Percentiles rank a stretch among this genome's conserved stretches.
These are phyloP conservation scores for Clamator glandarius DNA, from an alignment of 2,797 vertebrate genomes.

Conservation along the genomic window DNA sequence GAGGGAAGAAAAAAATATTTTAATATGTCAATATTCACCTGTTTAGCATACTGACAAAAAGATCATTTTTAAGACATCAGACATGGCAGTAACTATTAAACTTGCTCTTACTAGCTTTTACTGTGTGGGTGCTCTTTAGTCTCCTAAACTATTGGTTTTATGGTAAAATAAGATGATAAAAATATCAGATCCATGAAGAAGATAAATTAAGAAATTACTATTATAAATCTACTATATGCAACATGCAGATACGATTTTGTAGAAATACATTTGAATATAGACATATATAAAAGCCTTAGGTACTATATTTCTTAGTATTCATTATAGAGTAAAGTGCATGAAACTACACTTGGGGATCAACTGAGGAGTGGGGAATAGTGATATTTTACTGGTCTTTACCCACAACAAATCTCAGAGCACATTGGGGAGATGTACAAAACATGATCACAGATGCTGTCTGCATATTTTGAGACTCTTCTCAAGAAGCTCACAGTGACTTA, in stretches of 20 bases:
- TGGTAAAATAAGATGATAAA: constrained; percentile 25
- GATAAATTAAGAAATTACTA: constrained; percentile 30
- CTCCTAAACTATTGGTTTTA: constrained; percentile 50
- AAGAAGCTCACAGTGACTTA: background rate
- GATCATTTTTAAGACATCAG: constrained; percentile 45
- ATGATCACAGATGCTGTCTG: background rate
- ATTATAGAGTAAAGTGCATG: background rate
- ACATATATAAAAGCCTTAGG: background rate
- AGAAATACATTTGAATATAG: background rate
- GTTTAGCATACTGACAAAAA: constrained; percentile 53
- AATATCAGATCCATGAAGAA: constrained; percentile 32
- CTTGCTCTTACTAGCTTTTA: constrained; percentile 50
- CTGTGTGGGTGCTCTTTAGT: constrained; percentile 60
- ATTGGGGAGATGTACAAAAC: background rate
- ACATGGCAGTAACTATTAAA: constrained; percentile 34
- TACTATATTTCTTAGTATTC: background rate
- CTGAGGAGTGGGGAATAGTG: background rate
- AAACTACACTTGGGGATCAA: background rate
- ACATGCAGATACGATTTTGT: background rate
- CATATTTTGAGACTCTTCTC: background rate
- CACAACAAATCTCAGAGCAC: background rate
- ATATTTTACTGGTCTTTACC: background rate
- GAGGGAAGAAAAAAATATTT: constrained; percentile 53
- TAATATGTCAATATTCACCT: constrained; percentile 64
- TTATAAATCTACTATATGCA: background rate